These are phyloP conservation scores for Labeo catla DNA, from an alignment of 2,113 vertebrate genomes.

Conservation along the genomic window DNA sequence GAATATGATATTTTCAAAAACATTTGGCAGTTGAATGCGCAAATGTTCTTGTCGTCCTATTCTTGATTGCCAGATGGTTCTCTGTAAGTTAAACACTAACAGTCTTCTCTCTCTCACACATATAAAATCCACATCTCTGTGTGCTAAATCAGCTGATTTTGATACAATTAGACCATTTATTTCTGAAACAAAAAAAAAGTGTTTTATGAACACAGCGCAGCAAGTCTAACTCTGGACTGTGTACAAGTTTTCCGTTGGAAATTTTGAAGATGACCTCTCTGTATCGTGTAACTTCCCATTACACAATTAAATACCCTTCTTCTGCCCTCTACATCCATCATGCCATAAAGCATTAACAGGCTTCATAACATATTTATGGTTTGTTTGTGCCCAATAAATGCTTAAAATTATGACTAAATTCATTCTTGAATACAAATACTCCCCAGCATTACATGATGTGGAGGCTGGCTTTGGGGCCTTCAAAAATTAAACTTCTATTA, in stretches of 20 bases:
- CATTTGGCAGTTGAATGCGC: constrained; percentile 20
- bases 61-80: constrained; percentile 29
- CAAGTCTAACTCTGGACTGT: background rate
- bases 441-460: background rate
- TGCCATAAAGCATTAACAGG: constrained; percentile 4
- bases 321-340: background rate
- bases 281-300: background rate
- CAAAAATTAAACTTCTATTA: background rate
- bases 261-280: background rate
- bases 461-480: background rate
- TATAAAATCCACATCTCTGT: background rate
- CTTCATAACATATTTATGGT: background rate
- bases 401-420: background rate
- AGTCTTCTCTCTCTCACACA: background rate
- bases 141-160: background rate
- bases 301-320: background rate
- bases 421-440: constrained; percentile 14
- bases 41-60: constrained; percentile 30
- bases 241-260: background rate
- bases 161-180: background rate
- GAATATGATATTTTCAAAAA: background rate
- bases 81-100: background rate
- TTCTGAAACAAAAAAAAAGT: background rate
- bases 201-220: background rate
- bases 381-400: background rate